Conservation (phyloP, 2,888 invertebrate genomes). For the Coelogynopora nodosa region DNA sequence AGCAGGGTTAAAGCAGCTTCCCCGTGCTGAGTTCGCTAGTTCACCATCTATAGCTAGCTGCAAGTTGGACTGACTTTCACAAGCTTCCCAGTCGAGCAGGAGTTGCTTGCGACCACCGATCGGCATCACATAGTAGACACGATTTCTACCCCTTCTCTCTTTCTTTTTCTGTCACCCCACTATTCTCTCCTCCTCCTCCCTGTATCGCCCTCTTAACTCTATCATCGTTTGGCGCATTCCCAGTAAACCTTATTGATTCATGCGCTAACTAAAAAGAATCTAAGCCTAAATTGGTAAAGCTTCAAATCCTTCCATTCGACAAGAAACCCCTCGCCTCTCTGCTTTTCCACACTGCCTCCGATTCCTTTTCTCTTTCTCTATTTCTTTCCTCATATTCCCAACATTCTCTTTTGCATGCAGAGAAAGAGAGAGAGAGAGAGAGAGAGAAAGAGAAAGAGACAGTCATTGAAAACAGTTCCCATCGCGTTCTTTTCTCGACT, state of each 20-base stretch:
- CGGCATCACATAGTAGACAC: neutral
- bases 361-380: neutral
- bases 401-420: neutral
- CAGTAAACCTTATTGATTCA: constrained; percentile 23
- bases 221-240: neutral
- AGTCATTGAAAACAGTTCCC: constrained; percentile 19
- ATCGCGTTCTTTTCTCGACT: constrained; percentile 9
- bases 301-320: constrained; percentile 12
- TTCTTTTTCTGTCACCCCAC: neutral
- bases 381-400: neutral
- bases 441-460: constrained; percentile 7
- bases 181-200: neutral
- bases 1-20: neutral
- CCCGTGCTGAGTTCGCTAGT: neutral
- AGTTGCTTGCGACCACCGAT: neutral
- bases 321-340: neutral
- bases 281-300: constrained; percentile 13
- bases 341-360: neutral
- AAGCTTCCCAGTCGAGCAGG: neutral
- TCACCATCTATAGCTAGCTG: neutral
- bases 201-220: constrained; percentile 1
- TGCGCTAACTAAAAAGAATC: neutral
- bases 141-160: neutral
- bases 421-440: neutral
- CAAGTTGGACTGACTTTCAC: neutral